phyloP scores from a whole-genome alignment of 2,888 invertebrate genomes.

The Hyles lineata region DNA sequence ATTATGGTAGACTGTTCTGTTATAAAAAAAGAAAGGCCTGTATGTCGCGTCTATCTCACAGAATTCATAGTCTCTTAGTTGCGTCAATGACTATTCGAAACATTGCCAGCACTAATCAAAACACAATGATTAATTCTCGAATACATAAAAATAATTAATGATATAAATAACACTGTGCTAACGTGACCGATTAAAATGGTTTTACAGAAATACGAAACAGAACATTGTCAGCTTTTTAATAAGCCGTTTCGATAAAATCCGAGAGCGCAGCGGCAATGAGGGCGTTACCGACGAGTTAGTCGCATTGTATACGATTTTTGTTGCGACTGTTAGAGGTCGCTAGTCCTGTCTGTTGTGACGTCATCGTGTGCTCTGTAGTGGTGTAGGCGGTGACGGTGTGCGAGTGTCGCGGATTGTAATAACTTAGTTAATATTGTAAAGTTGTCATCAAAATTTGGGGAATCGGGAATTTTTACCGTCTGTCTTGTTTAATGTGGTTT shows the following conservation, averaged over 20 bases:
- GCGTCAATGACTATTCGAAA: background rate
- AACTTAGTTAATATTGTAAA: background rate
- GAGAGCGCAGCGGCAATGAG: slow-evolving; percentile 40
- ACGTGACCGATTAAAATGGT: slow-evolving; percentile 49
- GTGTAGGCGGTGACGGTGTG: slow-evolving; percentile 34
- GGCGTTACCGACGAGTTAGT: slow-evolving; percentile 52
- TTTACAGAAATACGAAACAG: slow-evolving; percentile 53
- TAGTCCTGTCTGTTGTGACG: slow-evolving; percentile 42
- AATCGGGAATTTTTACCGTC: too few species aligned
- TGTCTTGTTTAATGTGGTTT: too few species aligned
- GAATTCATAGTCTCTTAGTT: background rate
- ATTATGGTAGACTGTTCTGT: too few species aligned
- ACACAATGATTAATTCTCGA: slow-evolving; percentile 25
- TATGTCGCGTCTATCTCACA: too few species aligned
- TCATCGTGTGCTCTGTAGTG: slow-evolving; percentile 31
- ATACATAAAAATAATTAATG: slow-evolving; percentile 23
- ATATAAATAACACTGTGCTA: slow-evolving; percentile 56
- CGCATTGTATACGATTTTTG: slow-evolving; percentile 24
- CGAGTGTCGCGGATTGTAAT: slow-evolving; percentile 27
- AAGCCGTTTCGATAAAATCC: slow-evolving; percentile 51
- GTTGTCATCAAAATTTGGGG: too few species aligned
- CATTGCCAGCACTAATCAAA: slow-evolving; percentile 29
- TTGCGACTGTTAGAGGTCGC: slow-evolving; percentile 13
- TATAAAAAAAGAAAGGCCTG: too few species aligned
- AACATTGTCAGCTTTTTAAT: slow-evolving; percentile 51